Conservation (phyloP, 2,113 vertebrate species). For the Mellivora capensis region DNA sequence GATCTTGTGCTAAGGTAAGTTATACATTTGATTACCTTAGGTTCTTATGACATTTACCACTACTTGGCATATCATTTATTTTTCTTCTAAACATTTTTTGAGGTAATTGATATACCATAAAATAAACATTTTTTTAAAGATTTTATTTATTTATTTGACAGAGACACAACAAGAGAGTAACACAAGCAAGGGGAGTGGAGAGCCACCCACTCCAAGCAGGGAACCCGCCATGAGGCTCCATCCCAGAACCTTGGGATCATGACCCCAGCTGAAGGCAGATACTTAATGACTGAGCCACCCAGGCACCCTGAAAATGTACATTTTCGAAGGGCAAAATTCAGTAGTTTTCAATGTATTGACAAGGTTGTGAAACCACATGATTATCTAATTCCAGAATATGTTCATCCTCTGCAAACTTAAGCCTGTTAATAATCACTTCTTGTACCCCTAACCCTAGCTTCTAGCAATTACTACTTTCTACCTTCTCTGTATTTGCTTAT, state of each 20-base stretch:
- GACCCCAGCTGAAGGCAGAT: no score
- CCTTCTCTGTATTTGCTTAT: neutral
- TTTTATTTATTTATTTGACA: no score
- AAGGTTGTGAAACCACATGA: neutral
- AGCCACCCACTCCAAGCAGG: no score
- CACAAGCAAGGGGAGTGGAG: no score
- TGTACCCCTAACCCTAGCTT: neutral
- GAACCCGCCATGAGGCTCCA: rapidly evolving
- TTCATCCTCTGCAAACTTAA: neutral
- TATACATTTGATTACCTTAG: neutral
- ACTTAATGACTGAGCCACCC: no score
- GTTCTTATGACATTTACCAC: neutral
- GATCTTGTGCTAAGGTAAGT: neutral
- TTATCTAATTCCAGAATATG: neutral
- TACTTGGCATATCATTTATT: neutral
- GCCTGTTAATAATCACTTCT: neutral
- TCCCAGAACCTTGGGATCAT: no score
- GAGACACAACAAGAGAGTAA: no score
- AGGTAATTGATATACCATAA: neutral
- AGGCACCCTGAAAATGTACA: neutral
- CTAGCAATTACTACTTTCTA: neutral
- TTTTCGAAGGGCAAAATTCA: neutral
- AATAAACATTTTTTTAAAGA: neutral
- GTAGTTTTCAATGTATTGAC: neutral
- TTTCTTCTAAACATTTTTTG: neutral